Conservation (phyloP, 23 tunicate genomes). For the Diplosoma virens region DNA sequence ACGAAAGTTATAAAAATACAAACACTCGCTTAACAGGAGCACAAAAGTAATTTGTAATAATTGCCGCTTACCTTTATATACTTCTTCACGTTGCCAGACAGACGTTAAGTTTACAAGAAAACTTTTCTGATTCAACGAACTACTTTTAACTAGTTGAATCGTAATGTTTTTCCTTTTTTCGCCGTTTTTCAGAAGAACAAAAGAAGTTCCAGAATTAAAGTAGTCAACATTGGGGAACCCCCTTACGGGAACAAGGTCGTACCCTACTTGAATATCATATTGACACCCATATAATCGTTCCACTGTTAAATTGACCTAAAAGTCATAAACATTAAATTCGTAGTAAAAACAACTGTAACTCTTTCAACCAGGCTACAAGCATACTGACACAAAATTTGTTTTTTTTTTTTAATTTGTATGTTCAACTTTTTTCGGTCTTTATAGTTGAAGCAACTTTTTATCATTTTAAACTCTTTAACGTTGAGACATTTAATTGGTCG, state of each 20-base stretch:
- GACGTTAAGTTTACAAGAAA: conserved; percentile 45
- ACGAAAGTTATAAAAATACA: too few species aligned
- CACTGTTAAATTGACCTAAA: conserved; percentile 65
- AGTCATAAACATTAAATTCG: too few species aligned
- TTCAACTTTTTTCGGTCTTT: too few species aligned
- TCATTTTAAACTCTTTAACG: too few species aligned
- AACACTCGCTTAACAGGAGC: too few species aligned
- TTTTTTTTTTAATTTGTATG: too few species aligned
- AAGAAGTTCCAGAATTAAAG: neutral
- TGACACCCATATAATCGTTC: conserved; percentile 67
- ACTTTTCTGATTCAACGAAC: conserved; percentile 26
- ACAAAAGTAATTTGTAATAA: too few species aligned
- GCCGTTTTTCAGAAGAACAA: conserved; percentile 18
- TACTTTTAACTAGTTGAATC: conserved; percentile 4
- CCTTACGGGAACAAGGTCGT: conserved; percentile 33
- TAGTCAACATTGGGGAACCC: conserved; percentile 29
- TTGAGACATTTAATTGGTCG: too few species aligned
- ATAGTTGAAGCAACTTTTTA: too few species aligned
- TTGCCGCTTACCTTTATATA: conserved; percentile 55
- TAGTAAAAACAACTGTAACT: neutral
- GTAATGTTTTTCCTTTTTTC: conserved; percentile 22
- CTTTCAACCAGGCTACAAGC: neutral
- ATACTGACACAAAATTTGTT: too few species aligned
- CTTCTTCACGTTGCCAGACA: conserved; percentile 28
- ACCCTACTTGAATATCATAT: conserved; percentile 50